Evolutionary conservation across 2,113 vertebrate species (phyloP).

Genomic region (Coregonus clupeaformis): DNA sequence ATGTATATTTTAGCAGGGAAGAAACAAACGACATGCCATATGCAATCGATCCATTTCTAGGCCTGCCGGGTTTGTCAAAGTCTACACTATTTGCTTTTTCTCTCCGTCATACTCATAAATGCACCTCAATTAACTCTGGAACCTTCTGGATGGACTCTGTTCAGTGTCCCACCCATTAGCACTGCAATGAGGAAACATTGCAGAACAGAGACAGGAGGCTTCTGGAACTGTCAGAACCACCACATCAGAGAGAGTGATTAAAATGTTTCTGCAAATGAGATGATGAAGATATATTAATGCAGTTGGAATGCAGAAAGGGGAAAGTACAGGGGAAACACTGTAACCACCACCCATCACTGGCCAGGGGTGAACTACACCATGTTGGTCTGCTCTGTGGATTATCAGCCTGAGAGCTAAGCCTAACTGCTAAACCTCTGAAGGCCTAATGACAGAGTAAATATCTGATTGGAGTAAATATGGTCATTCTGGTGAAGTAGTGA

Average conservation of each 20-base stretch:
- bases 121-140: neutral
- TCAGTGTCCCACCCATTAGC: neutral
- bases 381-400: neutral
- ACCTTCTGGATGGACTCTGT: neutral
- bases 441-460: neutral
- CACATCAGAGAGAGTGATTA: neutral
- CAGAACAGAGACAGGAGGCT: neutral
- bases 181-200: no score
- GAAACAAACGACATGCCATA: neutral
- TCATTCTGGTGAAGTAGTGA: neutral
- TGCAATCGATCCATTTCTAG: neutral
- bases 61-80: neutral
- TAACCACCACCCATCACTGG: neutral
- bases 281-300: neutral
- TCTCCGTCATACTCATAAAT: neutral
- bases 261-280: neutral
- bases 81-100: neutral
- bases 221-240: neutral
- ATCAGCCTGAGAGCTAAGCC: neutral
- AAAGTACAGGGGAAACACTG: neutral
- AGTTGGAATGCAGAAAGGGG: neutral
- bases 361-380: neutral
- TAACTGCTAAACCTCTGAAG: neutral
- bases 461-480: neutral
- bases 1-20: neutral